These are phyloP conservation scores for Laticauda laticaudata DNA, from an alignment of 2,113 vertebrate genomes.

Conservation along the genomic window DNA sequence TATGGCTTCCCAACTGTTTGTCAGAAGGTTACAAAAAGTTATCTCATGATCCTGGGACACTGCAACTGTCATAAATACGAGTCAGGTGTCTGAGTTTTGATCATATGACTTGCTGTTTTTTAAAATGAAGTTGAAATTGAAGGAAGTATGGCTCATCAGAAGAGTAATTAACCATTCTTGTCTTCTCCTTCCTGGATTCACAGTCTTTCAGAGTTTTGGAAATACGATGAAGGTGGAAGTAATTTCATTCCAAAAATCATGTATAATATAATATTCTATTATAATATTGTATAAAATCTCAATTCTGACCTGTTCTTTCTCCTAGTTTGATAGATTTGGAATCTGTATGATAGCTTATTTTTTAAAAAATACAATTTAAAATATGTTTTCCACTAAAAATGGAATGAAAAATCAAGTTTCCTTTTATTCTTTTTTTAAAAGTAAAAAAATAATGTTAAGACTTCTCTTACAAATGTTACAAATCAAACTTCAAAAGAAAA, in stretches of 20 bases:
- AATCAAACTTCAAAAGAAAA: conserved; percentile 21
- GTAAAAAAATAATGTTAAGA: conserved; percentile 25
- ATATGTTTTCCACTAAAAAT: conserved; percentile 31
- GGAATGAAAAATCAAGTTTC: not conserved
- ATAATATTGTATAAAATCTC: not conserved
- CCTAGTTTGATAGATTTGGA: not conserved
- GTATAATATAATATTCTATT: no score
- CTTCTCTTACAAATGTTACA: conserved; percentile 11
- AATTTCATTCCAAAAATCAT: not conserved
- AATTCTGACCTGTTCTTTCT: not conserved
- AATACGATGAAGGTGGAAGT: not conserved
- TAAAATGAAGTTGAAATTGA: not conserved
- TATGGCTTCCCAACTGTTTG: not conserved
- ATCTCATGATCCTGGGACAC: not conserved
- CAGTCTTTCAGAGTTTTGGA: not conserved
- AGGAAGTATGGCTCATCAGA: not conserved
- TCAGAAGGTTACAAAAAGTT: no score
- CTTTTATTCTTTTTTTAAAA: not conserved
- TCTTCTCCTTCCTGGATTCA: not conserved
- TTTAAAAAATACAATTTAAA: not conserved
- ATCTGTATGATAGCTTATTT: not conserved
- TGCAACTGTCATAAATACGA: not conserved
- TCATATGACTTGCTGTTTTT: not conserved
- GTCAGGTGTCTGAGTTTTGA: not conserved
- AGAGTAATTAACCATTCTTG: not conserved